Evolutionary conservation across 2,888 invertebrate genomes (phyloP).

Genomic region (Teleogryllus oceanicus): DNA sequence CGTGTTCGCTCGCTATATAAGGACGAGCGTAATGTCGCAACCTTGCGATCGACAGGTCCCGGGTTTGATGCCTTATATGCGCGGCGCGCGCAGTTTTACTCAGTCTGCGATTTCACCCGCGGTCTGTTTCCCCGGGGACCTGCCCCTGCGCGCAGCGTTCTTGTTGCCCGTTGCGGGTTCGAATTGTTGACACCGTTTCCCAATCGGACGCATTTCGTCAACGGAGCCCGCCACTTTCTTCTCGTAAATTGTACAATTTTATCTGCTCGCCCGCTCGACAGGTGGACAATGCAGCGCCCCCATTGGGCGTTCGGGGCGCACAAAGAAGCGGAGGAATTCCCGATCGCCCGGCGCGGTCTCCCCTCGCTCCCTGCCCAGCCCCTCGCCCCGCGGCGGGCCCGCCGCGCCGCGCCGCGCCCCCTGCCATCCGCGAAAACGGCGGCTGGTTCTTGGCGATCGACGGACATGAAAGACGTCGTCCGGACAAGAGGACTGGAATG

Average conservation of each 20-base stretch:
- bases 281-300: not conserved
- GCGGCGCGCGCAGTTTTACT: not conserved
- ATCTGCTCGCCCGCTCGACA: not conserved
- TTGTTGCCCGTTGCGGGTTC: not conserved
- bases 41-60: conserved; percentile 1
- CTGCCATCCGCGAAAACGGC: too few species aligned
- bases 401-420: too few species aligned
- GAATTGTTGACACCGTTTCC: conserved; percentile 6
- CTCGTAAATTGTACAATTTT: not conserved
- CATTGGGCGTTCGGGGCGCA: not conserved
- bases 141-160: not conserved
- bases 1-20: not conserved
- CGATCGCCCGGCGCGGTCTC: too few species aligned
- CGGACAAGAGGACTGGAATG: too few species aligned
- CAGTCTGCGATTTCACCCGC: not conserved
- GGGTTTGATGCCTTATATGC: conserved; percentile 11
- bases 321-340: not conserved
- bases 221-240: not conserved
- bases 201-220: conserved; percentile 1
- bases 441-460: too few species aligned
- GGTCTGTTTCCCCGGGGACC: not conserved
- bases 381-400: too few species aligned
- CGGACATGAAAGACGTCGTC: too few species aligned
- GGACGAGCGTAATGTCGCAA: not conserved
- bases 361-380: too few species aligned